Conservation (phyloP, 2,888 invertebrate genomes). For the Selenia dentaria region DNA sequence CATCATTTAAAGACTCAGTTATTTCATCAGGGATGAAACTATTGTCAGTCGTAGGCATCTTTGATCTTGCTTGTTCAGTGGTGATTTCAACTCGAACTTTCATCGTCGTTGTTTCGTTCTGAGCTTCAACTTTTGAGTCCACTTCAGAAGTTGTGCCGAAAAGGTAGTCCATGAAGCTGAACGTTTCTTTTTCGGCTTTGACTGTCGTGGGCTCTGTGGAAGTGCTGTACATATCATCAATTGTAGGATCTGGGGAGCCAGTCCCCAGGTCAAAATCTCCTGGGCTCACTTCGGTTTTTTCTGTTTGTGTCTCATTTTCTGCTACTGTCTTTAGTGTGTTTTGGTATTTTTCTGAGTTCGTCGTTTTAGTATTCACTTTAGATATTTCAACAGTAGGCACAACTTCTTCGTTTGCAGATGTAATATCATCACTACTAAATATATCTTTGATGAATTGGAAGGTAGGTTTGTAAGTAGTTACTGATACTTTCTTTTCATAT, state of each 20-base stretch:
- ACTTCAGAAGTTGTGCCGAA: conserved; percentile 67
- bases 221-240: conserved; percentile 56
- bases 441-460: conserved; percentile 60
- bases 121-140: conserved; percentile 39
- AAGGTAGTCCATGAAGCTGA: conserved; percentile 72
- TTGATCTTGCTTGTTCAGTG: conserved; percentile 50
- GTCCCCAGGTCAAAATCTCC: conserved; percentile 75
- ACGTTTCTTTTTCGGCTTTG: conserved; percentile 42
- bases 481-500: conserved; percentile 48
- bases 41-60: conserved; percentile 62
- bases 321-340: conserved; percentile 37
- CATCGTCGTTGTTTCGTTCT: conserved; percentile 40
- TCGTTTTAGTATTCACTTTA: conserved; percentile 45
- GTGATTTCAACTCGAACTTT: conserved; percentile 45
- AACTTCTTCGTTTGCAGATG: conserved; percentile 18
- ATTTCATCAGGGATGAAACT: conserved; percentile 74
- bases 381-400: conserved; percentile 53
- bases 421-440: conserved; percentile 52
- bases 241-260: conserved; percentile 64
- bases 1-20: conserved; percentile 40
- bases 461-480: conserved; percentile 72
- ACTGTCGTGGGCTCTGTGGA: conserved; percentile 59
- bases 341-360: conserved; percentile 13
- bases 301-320: conserved; percentile 46
- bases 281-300: conserved; percentile 45